A percentile compares a stretch with the other conserved stretches of the same genome.
Evolutionary conservation across 2,888 invertebrate species (phyloP).

Genomic region (Agrenia bidenticulata): DNA sequence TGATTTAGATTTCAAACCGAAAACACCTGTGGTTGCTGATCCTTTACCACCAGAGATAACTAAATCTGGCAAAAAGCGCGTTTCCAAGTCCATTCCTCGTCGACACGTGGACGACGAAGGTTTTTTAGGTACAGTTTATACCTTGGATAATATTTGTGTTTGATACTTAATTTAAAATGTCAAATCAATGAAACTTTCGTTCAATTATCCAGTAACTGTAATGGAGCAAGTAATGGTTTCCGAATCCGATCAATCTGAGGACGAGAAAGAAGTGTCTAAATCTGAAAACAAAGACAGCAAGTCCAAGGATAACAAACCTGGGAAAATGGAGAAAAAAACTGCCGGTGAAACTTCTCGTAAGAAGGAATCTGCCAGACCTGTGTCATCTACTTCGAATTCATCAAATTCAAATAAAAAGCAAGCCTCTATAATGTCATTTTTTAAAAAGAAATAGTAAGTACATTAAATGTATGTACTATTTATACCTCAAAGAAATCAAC

Average conservation of each 20-base stretch:
- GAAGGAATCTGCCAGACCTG: no score
- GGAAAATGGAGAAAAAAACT: neutral
- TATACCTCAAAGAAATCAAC: no score
- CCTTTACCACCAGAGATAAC: neutral
- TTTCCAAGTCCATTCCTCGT: slow-evolving; percentile 49
- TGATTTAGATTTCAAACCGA: slow-evolving; percentile 30
- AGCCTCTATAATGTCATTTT: slow-evolving; percentile 40
- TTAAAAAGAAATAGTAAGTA: slow-evolving; percentile 29
- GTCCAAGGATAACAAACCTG: neutral
- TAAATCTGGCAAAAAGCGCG: slow-evolving; percentile 31
- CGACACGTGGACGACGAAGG: slow-evolving; percentile 56
- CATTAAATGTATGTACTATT: no score
- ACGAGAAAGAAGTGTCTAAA: neutral
- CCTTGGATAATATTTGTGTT: neutral
- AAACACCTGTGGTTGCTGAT: neutral
- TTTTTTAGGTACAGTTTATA: slow-evolving; percentile 54
- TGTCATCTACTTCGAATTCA: neutral
- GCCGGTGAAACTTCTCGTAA: neutral
- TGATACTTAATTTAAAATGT: neutral
- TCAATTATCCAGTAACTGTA: slow-evolving; percentile 40
- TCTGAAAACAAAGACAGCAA: slow-evolving; percentile 2
- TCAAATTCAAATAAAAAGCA: slow-evolving; percentile 28
- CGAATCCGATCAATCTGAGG: slow-evolving; percentile 31
- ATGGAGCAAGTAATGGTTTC: slow-evolving; percentile 48
- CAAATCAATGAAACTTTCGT: neutral